A percentile compares a stretch with the other conserved stretches of the same genome.
Conservation (phyloP, 2,888 invertebrate genomes). For the Aporophyla nigra region DNA sequence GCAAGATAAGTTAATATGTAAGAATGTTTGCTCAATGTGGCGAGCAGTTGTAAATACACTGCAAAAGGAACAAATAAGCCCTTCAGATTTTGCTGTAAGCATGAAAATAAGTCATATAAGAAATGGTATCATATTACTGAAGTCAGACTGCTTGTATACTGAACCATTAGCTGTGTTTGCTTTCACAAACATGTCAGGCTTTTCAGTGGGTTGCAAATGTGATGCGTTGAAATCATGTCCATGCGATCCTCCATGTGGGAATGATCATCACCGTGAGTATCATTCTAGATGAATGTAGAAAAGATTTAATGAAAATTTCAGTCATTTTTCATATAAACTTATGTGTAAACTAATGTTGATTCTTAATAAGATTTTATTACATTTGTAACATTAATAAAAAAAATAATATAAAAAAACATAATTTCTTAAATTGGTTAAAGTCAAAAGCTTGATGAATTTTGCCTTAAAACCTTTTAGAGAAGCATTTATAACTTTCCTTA, state of each 20-base stretch:
- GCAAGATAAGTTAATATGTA: conserved; percentile 85
- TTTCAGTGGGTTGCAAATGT: conserved; percentile 74
- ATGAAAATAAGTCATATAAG: conserved; percentile 68
- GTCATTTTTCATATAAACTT: conserved; percentile 1
- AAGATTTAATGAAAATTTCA: background rate
- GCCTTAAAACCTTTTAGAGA: background rate
- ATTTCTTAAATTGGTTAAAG: background rate
- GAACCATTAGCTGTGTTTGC: conserved; percentile 82
- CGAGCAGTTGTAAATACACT: conserved; percentile 79
- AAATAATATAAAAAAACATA: no score
- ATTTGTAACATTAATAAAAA: background rate
- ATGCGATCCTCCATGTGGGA: conserved; percentile 80
- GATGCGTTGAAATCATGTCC: conserved; percentile 74
- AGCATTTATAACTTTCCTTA: background rate
- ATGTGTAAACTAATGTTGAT: background rate
- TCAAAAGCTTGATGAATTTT: background rate
- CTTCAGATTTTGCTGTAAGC: conserved; percentile 82
- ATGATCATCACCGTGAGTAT: conserved; percentile 84
- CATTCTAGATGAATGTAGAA: background rate
- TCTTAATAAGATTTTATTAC: background rate
- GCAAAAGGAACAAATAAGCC: conserved; percentile 78
- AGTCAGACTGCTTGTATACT: conserved; percentile 78
- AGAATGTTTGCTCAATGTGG: conserved; percentile 85
- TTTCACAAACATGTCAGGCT: conserved; percentile 80
- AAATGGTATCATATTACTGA: conserved; percentile 74